Conservation (phyloP, 2,888 invertebrate species). For the Timema podura region DNA sequence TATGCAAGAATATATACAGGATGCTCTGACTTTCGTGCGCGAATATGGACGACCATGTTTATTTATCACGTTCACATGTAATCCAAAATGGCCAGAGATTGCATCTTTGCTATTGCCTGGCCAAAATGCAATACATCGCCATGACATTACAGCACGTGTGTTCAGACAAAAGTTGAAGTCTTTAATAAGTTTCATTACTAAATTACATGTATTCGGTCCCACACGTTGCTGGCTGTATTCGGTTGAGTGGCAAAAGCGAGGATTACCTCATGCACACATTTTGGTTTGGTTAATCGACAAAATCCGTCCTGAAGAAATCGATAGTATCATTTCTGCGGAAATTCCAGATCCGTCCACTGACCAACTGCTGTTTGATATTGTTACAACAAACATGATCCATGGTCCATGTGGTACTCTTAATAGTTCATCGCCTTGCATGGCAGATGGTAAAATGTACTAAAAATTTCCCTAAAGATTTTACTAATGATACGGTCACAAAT, state of each 20-base stretch:
- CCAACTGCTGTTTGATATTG: conserved; percentile 3
- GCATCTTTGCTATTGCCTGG: conserved; percentile 31
- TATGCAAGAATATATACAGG: conserved; percentile 17
- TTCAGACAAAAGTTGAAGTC: conserved; percentile 28
- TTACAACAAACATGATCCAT: conserved; percentile 25
- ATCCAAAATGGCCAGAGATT: conserved; percentile 40
- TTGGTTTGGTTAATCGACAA: conserved; percentile 31
- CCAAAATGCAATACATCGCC: conserved; percentile 32
- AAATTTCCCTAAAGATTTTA: conserved; percentile 32
- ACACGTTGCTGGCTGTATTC: conserved; percentile 34
- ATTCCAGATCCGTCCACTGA: conserved; percentile 37
- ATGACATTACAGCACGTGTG: conserved; percentile 35
- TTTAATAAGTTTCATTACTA: conserved; percentile 32
- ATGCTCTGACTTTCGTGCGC: conserved; percentile 17
- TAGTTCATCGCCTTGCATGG: no score
- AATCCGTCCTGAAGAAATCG: conserved; percentile 35
- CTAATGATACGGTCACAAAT: conserved; percentile 34
- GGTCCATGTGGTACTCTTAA: no score
- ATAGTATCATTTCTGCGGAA: conserved; percentile 41
- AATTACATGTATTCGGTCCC: conserved; percentile 34
- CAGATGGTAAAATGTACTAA: no score
- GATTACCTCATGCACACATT: neutral
- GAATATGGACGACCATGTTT: conserved; percentile 24
- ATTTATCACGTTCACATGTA: conserved; percentile 38
- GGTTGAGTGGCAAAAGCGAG: conserved; percentile 38